A percentile compares a stretch with the other conserved stretches of the same genome.
phyloP scores from a whole-genome alignment of 2,888 invertebrate species.

The Fissipunctia ypsillon region DNA sequence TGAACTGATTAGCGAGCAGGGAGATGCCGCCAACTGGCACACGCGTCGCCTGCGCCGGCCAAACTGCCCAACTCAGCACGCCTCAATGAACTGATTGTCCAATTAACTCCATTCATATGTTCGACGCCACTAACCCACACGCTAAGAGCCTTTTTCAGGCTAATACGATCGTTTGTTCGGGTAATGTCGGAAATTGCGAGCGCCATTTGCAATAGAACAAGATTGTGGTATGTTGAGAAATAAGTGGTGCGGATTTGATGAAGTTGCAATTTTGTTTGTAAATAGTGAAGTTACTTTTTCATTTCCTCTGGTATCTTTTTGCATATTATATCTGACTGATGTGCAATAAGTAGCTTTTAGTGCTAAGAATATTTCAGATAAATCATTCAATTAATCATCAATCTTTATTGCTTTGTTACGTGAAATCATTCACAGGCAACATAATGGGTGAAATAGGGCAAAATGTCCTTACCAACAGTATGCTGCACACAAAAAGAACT shows the following conservation, averaged over 20 bases:
- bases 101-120: constrained; percentile 89
- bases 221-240: constrained; percentile 48
- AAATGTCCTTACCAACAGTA: constrained; percentile 16
- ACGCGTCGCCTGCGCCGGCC: constrained; percentile 77
- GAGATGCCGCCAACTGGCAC: constrained; percentile 86
- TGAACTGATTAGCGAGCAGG: constrained; percentile 80
- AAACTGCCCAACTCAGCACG: constrained; percentile 83
- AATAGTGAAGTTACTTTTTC: background rate
- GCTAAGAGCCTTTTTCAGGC: constrained; percentile 78
- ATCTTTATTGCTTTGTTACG: background rate
- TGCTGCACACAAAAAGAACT: constrained; percentile 22
- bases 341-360: background rate
- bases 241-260: constrained; percentile 46
- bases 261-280: constrained; percentile 26
- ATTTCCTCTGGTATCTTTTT: background rate
- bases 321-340: background rate
- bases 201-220: constrained; percentile 64
- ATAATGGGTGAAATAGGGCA: constrained; percentile 4
- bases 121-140: constrained; percentile 74
- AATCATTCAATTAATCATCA: background rate
- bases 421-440: constrained; percentile 7
- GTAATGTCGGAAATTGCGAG: constrained; percentile 73
- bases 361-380: background rate
- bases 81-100: constrained; percentile 86
- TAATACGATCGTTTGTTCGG: constrained; percentile 78